A percentile compares a stretch with the other conserved stretches of the same genome.
phyloP scores from a whole-genome alignment of 2,113 vertebrate genomes.

The Pycnonotus jocosus region DNA sequence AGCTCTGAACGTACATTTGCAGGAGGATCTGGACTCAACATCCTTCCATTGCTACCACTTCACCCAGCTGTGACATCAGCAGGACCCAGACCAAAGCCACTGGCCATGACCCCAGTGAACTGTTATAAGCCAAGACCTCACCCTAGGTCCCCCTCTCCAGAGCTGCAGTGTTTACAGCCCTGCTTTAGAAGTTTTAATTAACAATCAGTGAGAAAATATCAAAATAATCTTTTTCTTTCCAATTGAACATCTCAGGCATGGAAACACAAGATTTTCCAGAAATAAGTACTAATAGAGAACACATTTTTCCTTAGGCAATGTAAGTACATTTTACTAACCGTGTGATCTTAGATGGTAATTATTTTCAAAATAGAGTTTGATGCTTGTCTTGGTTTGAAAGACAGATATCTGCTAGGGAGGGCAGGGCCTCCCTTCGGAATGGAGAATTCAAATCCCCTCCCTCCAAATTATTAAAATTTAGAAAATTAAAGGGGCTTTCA shows the following conservation, averaged over 20 bases:
- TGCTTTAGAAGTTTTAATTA: background rate
- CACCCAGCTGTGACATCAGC: background rate
- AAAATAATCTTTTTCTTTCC: background rate
- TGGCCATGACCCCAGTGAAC: accelerated
- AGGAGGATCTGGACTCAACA: background rate
- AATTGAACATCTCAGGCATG: background rate
- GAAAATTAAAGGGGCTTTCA: too few species aligned
- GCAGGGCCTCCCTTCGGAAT: too few species aligned
- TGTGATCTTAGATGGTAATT: constrained; percentile 2
- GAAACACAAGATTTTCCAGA: background rate
- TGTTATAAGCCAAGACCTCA: too few species aligned
- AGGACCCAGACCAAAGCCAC: background rate
- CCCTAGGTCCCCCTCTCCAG: background rate
- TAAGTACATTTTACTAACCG: constrained; percentile 10
- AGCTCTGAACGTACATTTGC: background rate
- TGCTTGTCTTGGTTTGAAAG: too few species aligned
- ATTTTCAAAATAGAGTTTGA: background rate
- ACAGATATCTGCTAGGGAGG: too few species aligned
- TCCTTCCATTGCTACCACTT: background rate
- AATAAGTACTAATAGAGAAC: constrained; percentile 1
- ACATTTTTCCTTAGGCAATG: constrained; percentile 16
- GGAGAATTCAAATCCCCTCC: too few species aligned
- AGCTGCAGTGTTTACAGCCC: background rate
- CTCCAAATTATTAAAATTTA: too few species aligned
- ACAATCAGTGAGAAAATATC: background rate